A percentile compares a stretch with the other conserved stretches of the same genome.
Conservation (phyloP, 2,888 invertebrate species). For the Nemurella pictetii region DNA sequence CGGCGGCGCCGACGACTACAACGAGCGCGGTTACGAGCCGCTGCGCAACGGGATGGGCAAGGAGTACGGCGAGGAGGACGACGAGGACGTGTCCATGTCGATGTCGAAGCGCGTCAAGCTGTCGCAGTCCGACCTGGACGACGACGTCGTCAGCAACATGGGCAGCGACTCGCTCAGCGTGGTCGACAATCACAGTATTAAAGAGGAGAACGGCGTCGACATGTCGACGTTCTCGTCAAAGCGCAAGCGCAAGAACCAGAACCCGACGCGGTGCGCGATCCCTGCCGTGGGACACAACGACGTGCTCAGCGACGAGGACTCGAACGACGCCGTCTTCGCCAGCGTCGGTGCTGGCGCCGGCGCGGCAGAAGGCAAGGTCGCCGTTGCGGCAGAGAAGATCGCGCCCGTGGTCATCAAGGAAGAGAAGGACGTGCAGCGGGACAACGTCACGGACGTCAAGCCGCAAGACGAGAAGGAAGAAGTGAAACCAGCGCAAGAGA, state of each 20-base stretch:
- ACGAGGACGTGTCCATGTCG: conserved; percentile 69
- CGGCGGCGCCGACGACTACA: conserved; percentile 69
- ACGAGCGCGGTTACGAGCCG: conserved; percentile 56
- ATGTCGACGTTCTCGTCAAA: conserved; percentile 54
- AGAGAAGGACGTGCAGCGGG: conserved; percentile 44
- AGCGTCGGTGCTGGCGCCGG: conserved; percentile 50
- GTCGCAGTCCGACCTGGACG: conserved; percentile 59
- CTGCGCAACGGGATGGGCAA: conserved; percentile 46
- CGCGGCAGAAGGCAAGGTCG: conserved; percentile 50
- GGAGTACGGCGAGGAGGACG: conserved; percentile 47
- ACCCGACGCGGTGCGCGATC: conserved; percentile 80
- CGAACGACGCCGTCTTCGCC: conserved; percentile 57
- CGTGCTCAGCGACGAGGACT: conserved; percentile 63
- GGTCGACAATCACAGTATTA: conserved; percentile 57
- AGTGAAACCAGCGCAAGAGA: conserved; percentile 8
- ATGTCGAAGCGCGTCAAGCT: conserved; percentile 61
- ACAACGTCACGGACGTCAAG: conserved; percentile 49
- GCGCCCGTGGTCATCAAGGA: background rate
- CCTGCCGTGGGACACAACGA: conserved; percentile 53
- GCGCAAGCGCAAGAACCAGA: conserved; percentile 85
- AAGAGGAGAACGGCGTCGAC: conserved; percentile 56
- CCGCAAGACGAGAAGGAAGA: conserved; percentile 51
- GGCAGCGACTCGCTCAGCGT: conserved; percentile 64
- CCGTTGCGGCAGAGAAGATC: background rate
- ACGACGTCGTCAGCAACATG: conserved; percentile 61